phyloP scores from a whole-genome alignment of 2,113 vertebrate genomes.

The Pristiophorus japonicus region DNA sequence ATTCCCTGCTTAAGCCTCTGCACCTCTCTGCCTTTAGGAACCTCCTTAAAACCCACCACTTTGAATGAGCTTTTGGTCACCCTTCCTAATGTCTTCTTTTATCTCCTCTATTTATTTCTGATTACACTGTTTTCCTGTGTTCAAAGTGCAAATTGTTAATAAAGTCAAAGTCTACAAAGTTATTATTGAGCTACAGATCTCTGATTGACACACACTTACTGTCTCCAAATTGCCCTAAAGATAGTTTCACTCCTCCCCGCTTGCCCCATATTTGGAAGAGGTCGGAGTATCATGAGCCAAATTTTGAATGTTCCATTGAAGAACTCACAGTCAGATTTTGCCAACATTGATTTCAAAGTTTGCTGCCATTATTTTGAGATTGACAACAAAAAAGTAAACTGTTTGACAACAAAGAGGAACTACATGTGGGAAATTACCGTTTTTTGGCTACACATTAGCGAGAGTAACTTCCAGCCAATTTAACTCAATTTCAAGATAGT shows the following conservation, averaged over 20 bases:
- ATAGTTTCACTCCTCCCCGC: neutral
- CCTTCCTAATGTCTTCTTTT: neutral
- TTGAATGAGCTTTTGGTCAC: neutral
- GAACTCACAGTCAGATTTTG: no score
- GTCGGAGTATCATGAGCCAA: no score
- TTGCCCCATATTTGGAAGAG: no score
- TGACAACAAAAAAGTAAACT: no score
- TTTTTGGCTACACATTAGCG: no score
- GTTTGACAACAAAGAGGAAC: no score
- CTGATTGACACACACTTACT: neutral
- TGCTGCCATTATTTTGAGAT: no score
- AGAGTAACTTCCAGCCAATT: no score
- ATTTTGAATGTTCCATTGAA: no score
- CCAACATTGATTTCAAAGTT: no score
- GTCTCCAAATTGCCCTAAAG: neutral
- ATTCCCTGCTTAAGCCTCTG: neutral
- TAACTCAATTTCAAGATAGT: no score
- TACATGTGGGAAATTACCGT: no score
- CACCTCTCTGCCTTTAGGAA: neutral
- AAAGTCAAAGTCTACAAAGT: neutral
- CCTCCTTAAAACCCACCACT: neutral
- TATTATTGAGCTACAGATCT: neutral
- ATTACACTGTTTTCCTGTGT: neutral
- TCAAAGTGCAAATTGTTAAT: neutral
- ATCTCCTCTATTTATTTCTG: neutral